A percentile compares a stretch with the other conserved stretches of the same genome.
These are phyloP conservation scores for Platycheirus albimanus DNA, from an alignment of 2,888 invertebrate species.

Conservation along the genomic window DNA sequence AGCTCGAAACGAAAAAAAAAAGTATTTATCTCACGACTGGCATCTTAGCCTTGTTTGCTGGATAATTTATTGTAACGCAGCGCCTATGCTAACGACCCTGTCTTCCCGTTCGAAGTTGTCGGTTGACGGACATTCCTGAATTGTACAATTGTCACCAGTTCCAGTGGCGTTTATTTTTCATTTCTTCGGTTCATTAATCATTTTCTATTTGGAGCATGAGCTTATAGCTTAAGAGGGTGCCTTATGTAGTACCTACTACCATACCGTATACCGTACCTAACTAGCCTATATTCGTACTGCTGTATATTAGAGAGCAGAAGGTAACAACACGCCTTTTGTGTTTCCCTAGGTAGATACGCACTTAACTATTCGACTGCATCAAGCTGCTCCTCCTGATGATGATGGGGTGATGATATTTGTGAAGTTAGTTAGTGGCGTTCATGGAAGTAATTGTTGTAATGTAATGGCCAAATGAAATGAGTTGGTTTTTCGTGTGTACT, in stretches of 20 bases:
- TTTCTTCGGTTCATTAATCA: constrained; percentile 73
- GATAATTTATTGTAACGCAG: constrained; percentile 70
- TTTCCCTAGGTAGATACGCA: constrained; percentile 60
- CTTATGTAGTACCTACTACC: background rate
- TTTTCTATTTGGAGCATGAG: constrained; percentile 59
- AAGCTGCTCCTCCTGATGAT: constrained; percentile 63
- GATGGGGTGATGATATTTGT: constrained; percentile 44
- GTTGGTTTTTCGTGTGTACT: background rate
- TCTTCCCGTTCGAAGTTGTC: constrained; percentile 49
- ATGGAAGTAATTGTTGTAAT: constrained; percentile 27
- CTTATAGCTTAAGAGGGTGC: constrained; percentile 4
- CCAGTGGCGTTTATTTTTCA: constrained; percentile 66
- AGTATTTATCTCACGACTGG: constrained; percentile 67
- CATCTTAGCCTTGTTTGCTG: constrained; percentile 70
- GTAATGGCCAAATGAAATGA: constrained; percentile 42
- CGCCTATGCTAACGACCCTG: constrained; percentile 70
- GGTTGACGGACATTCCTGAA: constrained; percentile 53
- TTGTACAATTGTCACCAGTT: constrained; percentile 70
- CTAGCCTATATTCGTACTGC: no score
- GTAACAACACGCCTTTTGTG: constrained; percentile 47
- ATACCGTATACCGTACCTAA: no score
- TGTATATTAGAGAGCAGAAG: no score
- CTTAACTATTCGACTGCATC: constrained; percentile 69
- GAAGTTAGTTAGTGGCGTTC: constrained; percentile 1
- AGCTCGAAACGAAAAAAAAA: constrained; percentile 9